A percentile compares a stretch with the other conserved stretches of the same genome.
Conservation (phyloP, 1,140 invertebrate species). For the Portunus trituberculatus region DNA sequence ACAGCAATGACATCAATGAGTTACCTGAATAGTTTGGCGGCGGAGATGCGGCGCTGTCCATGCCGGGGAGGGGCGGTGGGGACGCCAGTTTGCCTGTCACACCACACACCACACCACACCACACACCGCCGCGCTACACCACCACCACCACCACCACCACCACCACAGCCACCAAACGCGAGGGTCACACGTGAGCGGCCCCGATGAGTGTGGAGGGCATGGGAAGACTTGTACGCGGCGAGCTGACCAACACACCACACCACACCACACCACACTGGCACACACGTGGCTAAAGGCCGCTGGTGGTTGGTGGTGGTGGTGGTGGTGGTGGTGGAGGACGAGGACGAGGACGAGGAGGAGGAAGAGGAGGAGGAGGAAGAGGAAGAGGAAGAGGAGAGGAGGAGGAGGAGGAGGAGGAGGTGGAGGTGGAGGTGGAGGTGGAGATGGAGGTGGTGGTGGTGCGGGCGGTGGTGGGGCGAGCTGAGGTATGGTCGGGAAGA, state of each 20-base stretch:
- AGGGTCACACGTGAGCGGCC: not conserved
- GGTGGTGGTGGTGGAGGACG: not conserved
- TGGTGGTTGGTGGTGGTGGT: not conserved
- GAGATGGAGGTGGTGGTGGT: not conserved
- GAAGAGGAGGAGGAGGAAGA: too few species aligned
- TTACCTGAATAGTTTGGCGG: constrained; percentile 45
- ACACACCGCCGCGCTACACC: not conserved
- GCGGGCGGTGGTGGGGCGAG: not conserved
- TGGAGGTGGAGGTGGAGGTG: not conserved
- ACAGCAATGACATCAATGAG: not conserved
- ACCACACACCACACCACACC: not conserved
- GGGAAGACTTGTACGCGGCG: not conserved
- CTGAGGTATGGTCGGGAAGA: not conserved
- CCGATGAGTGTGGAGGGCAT: not conserved
- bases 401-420: not conserved
- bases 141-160: not conserved
- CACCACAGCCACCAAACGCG: not conserved
- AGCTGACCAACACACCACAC: not conserved
- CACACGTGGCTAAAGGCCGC: constrained; percentile 16
- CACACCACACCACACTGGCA: constrained; percentile 17
- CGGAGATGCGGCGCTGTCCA: constrained; percentile 37
- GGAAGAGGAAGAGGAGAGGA: not conserved
- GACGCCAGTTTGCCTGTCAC: constrained; percentile 15
- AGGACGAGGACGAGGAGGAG: too few species aligned
- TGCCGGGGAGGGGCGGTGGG: constrained; percentile 31